phyloP scores from a whole-genome alignment of 2,113 vertebrate species.

The Corythornis cristatus region DNA sequence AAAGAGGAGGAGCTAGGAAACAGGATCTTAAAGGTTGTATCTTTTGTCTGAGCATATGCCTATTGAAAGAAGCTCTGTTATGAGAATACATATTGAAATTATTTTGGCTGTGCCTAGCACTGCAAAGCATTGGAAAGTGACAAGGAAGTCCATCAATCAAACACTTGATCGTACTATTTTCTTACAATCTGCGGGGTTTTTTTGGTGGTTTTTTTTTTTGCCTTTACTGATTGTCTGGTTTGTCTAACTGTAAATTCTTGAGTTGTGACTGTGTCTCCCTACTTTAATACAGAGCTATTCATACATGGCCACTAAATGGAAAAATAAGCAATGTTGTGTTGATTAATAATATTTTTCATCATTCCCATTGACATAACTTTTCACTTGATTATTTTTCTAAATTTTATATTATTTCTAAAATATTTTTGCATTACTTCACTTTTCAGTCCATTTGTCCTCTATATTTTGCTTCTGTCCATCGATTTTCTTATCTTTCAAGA shows the following conservation, averaged over 20 bases:
- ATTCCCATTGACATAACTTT: not conserved
- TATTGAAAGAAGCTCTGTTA: slow-evolving; percentile 20
- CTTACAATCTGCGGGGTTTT: not conserved
- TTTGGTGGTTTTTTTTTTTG: not conserved
- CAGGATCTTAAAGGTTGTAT: slow-evolving; percentile 31
- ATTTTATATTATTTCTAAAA: not conserved
- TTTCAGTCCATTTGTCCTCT: slow-evolving; percentile 1
- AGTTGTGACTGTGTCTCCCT: not conserved
- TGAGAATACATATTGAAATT: slow-evolving; percentile 45
- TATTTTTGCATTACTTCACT: slow-evolving; percentile 46
- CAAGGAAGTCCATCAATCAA: not conserved
- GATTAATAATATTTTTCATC: not conserved
- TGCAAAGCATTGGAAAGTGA: slow-evolving; percentile 36
- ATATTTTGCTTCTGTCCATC: slow-evolving; percentile 38
- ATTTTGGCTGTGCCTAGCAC: slow-evolving; percentile 4
- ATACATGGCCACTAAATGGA: not conserved
- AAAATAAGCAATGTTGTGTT: slow-evolving; percentile 11
- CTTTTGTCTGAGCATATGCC: slow-evolving; percentile 40
- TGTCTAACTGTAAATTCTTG: not conserved
- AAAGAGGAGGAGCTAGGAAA: slow-evolving; percentile 2
- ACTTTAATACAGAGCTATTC: not conserved
- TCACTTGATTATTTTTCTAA: not conserved
- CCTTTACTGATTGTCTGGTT: not conserved
- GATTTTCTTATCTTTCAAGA: slow-evolving; percentile 57
- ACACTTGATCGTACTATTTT: not conserved